Percentiles rank a stretch among this genome's conserved stretches.
These are phyloP conservation scores for Microchirus variegatus DNA, from an alignment of 2,797 vertebrate genomes.

Conservation along the genomic window DNA sequence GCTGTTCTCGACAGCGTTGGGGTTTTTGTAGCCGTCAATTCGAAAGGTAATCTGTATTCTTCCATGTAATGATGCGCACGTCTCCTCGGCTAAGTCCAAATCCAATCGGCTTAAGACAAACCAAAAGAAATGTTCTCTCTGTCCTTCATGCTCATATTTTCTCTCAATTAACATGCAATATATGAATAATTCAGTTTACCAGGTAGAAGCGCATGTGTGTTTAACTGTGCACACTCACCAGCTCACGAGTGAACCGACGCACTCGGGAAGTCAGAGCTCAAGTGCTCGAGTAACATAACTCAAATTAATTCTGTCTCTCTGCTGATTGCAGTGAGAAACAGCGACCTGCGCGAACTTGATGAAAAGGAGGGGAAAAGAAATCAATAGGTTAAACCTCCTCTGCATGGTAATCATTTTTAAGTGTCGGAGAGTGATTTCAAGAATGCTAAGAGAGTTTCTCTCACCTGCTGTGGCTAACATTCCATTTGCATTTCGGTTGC, in stretches of 20 bases:
- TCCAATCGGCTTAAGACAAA: background rate
- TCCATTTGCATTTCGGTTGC: no score
- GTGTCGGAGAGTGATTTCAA: background rate
- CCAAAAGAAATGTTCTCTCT: background rate
- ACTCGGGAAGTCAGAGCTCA: constrained; percentile 25
- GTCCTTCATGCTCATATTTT: constrained; percentile 1
- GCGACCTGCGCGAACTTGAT: constrained; percentile 14
- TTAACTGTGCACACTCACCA: constrained; percentile 10
- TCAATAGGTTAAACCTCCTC: constrained; percentile 26
- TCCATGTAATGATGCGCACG: no score
- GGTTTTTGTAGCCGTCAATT: no score
- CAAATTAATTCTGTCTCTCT: constrained; percentile 23
- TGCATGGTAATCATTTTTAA: constrained; percentile 28
- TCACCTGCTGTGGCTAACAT: no score
- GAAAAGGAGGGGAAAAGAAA: constrained; percentile 25
- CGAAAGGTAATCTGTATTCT: no score
- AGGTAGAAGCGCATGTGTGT: constrained; percentile 7
- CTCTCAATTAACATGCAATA: background rate
- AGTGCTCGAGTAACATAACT: constrained; percentile 4
- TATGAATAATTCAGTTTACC: background rate
- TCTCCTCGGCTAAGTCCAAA: no score
- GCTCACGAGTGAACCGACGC: background rate
- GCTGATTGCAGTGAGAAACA: constrained; percentile 38
- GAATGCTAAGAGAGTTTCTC: background rate
- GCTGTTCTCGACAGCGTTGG: background rate